Evolutionary conservation across 37 sponge, comb jelly and placozoan genomes (phyloP), one percentile per base, ranked within the genome.

Genomic region (Petrosia ficiformis): DNA sequence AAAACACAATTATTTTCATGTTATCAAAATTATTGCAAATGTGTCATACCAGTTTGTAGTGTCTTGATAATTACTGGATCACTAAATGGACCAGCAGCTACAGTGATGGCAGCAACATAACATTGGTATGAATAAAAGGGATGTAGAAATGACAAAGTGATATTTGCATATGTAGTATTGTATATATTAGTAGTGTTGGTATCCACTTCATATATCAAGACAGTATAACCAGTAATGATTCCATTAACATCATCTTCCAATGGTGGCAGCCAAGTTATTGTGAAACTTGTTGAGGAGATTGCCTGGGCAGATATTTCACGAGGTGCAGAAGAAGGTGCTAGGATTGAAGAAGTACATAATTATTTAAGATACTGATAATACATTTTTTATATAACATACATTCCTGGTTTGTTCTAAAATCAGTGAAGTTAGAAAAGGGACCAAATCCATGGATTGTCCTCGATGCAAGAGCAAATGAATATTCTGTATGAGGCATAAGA

Each of bases 31-130:
- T 48, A 26, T 61, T 61, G 63, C 26, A 11, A 24, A 61, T n/a
- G n/a, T 19, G 10, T n/a, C 69, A 6, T 74, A 74, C 75, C 75
- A 74, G 56, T 52, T 44, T 43, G 60, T 74, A 38, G 57, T 57
- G 44, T 59, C 37, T 6, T 76, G 10, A 38, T 24, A 37, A 39
- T 63, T 26, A 63, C 40, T 38, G 41, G 44, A 59, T 14, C 22
- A 19, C 73, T 72, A 60, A 72, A 80, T 32, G 73, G 73, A 29
- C 81, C 81, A n/a, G 42, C 22, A 1, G 4, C 73, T 22, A 80
- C 66, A 24, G 83, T 82, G 1, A 54, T 70, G 10, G 83, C 83
- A 29, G 83, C 69, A 34, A 82, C 76, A n/a, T 25, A 1, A 37
- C 31, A 54, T 31, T 39, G n/a, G 61, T 82, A 74, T 36, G 74